These are phyloP conservation scores for Tautogolabrus adspersus DNA, from an alignment of 2,113 vertebrate species.

Conservation along the genomic window DNA sequence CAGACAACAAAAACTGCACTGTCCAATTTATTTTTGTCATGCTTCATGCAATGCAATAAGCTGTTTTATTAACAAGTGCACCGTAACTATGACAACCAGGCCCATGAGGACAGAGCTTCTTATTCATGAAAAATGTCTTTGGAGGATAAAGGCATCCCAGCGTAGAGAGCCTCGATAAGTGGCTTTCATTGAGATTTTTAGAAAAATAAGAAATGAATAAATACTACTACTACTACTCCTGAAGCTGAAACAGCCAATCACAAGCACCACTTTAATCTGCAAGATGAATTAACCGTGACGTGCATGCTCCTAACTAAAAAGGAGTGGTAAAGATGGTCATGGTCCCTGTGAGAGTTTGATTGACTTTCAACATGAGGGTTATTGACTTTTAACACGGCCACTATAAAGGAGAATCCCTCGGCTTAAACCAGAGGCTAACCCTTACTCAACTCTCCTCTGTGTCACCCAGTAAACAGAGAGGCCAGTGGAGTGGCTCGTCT, in stretches of 20 bases:
- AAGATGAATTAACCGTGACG: constrained; percentile 4
- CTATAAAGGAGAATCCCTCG: constrained; percentile 31
- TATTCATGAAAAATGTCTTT: constrained; percentile 12
- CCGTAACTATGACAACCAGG: constrained; percentile 49
- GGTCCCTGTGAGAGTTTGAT: constrained; percentile 44
- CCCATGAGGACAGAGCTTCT: constrained; percentile 20
- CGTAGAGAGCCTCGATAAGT: neutral
- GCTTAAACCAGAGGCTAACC: constrained; percentile 40
- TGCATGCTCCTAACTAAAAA: constrained; percentile 39
- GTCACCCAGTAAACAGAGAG: constrained; percentile 67
- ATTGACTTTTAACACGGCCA: constrained; percentile 53
- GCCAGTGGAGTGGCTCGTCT: constrained; percentile 52
- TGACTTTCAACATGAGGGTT: constrained; percentile 55
- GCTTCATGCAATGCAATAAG: constrained; percentile 21
- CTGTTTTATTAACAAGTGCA: constrained; percentile 44
- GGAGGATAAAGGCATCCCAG: constrained; percentile 9
- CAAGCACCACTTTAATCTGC: constrained; percentile 28
- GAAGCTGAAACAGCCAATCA: neutral
- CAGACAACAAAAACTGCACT: neutral
- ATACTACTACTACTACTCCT: neutral
- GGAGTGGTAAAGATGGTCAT: constrained; percentile 19
- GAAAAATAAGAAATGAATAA: neutral
- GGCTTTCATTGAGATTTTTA: neutral
- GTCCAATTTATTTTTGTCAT: constrained; percentile 48
- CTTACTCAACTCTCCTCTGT: constrained; percentile 41